These are phyloP conservation scores for Oncopeltus fasciatus DNA, from an alignment of 1,140 invertebrate species.

Conservation along the genomic window DNA sequence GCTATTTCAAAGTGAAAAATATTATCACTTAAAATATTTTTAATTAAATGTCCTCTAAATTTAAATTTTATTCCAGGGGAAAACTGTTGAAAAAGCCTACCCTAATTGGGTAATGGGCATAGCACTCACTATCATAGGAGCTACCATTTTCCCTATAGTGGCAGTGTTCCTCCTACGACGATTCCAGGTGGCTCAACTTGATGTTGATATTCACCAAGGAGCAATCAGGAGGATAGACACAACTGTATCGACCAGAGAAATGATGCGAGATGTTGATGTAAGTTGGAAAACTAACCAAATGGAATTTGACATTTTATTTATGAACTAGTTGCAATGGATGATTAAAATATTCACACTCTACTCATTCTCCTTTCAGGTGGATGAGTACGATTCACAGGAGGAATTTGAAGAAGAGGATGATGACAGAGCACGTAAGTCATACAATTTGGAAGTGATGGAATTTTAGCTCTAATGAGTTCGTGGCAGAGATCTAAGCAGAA, in stretches of 20 bases:
- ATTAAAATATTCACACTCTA: no score
- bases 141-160: conserved; percentile 70
- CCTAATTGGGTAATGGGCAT: conserved; percentile 74
- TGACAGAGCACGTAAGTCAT: conserved; percentile 31
- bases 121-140: conserved; percentile 57
- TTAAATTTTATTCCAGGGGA: no score
- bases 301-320: neutral
- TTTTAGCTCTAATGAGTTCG: conserved; percentile 27
- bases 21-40: no score
- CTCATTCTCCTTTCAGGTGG: conserved; percentile 25
- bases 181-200: conserved; percentile 68
- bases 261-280: conserved; percentile 80
- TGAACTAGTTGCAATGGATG: neutral
- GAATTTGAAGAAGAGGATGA: conserved; percentile 32
- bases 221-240: conserved; percentile 77
- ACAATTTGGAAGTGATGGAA: conserved; percentile 37
- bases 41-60: no score
- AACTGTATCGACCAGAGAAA: conserved; percentile 80
- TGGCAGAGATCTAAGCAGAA: no score
- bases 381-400: conserved; percentile 34
- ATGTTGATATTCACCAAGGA: conserved; percentile 73
- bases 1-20: no score
- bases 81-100: conserved; percentile 50
- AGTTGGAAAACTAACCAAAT: conserved; percentile 31
- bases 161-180: conserved; percentile 63